These are phyloP conservation scores for Erynnis tages DNA, from an alignment of 2,888 invertebrate species.

Conservation along the genomic window DNA sequence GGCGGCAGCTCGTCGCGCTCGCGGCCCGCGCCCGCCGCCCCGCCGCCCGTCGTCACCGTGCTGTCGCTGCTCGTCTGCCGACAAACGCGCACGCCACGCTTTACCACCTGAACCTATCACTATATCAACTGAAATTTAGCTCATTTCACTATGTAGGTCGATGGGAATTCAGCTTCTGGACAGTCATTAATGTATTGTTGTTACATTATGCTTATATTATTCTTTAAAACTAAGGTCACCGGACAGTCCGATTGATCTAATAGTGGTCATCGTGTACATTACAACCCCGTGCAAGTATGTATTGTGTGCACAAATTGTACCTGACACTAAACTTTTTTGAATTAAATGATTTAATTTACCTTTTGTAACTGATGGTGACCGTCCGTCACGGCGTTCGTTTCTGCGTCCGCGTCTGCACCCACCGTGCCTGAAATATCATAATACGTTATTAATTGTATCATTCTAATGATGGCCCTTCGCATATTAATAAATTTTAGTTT, in stretches of 20 bases:
- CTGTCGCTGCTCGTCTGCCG: slow-evolving; percentile 67
- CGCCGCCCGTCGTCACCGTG: slow-evolving; percentile 45
- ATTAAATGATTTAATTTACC: slow-evolving; percentile 37
- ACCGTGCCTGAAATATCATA: slow-evolving; percentile 41
- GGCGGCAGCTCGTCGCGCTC: slow-evolving; percentile 75
- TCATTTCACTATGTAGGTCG: no score
- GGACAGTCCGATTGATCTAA: no score
- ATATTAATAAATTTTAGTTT: no score
- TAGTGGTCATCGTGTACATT: no score
- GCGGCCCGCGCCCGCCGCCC: slow-evolving; percentile 38
- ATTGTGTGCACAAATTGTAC: no score
- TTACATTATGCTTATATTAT: no score
- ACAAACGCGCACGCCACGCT: neutral
- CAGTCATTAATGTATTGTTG: no score
- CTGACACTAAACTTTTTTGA: neutral
- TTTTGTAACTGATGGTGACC: slow-evolving; percentile 63
- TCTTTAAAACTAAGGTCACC: no score
- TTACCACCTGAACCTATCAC: neutral
- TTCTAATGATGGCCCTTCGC: no score
- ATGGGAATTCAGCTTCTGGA: no score
- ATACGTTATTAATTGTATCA: neutral
- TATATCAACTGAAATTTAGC: no score
- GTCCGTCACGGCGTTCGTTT: slow-evolving; percentile 34
- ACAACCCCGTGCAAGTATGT: no score
- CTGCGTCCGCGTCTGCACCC: slow-evolving; percentile 42